These are phyloP conservation scores for Habroteleia sp. DNA, from an alignment of 2,888 invertebrate genomes.

Conservation along the genomic window DNA sequence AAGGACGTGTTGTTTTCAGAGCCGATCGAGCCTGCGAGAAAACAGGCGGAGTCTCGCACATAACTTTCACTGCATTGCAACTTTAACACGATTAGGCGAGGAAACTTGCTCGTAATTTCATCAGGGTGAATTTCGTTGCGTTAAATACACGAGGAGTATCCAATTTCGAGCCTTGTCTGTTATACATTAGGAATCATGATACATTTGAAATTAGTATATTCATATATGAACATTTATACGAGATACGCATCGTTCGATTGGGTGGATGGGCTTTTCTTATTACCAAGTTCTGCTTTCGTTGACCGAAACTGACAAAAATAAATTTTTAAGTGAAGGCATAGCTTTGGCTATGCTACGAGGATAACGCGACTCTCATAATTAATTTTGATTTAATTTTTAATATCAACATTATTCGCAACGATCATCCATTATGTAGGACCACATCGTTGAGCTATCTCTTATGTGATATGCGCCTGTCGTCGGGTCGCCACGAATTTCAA, in stretches of 20 bases:
- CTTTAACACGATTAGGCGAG: constrained; percentile 60
- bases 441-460: constrained; percentile 57
- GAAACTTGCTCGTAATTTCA: constrained; percentile 63
- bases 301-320: too few species aligned
- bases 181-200: constrained; percentile 34
- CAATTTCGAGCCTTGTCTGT: constrained; percentile 47
- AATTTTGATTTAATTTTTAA: constrained; percentile 28
- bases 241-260: background rate
- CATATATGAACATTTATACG: too few species aligned
- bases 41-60: constrained; percentile 20
- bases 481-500: constrained; percentile 65
- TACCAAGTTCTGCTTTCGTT: too few species aligned
- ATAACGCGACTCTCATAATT: constrained; percentile 4
- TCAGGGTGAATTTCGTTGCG: constrained; percentile 55
- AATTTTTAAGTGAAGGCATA: too few species aligned
- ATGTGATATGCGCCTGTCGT: constrained; percentile 57
- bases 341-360: too few species aligned
- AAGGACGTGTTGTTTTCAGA: constrained; percentile 30
- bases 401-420: constrained; percentile 40
- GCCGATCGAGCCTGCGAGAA: constrained; percentile 24
- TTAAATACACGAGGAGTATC: constrained; percentile 56
- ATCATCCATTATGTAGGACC: constrained; percentile 45
- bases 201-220: constrained; percentile 39
- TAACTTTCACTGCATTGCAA: constrained; percentile 57
- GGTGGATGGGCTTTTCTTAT: too few species aligned